phyloP scores from a whole-genome alignment of 1,140 invertebrate genomes.

The Drepana arcuata region DNA sequence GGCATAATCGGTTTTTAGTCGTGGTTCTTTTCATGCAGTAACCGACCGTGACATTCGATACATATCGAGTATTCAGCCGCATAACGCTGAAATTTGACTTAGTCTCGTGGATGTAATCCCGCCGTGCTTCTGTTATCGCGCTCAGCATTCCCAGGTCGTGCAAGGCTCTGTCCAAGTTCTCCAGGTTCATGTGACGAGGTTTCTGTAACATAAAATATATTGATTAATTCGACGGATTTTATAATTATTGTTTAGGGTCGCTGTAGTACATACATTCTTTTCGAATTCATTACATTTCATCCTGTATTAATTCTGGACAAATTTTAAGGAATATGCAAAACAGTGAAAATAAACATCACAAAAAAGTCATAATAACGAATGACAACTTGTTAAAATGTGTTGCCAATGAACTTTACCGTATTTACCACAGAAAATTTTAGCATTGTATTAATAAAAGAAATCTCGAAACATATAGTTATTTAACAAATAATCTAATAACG shows the following conservation, averaged over 20 bases:
- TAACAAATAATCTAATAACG: too few species aligned
- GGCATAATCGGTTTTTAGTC: conserved; percentile 64
- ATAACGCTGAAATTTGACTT: conserved; percentile 66
- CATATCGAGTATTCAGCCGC: conserved; percentile 70
- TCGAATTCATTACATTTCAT: conserved; percentile 61
- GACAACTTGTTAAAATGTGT: conserved; percentile 23
- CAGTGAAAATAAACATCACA: conserved; percentile 68
- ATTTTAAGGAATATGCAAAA: conserved; percentile 47
- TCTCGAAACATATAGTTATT: too few species aligned
- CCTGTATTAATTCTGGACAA: conserved; percentile 26
- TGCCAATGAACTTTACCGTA: too few species aligned
- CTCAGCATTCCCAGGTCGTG: conserved; percentile 74
- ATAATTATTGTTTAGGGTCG: background rate
- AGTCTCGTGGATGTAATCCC: conserved; percentile 70
- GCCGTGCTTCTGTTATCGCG: conserved; percentile 69
- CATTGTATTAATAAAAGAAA: too few species aligned
- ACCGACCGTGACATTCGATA: conserved; percentile 73
- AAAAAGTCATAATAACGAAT: conserved; percentile 67
- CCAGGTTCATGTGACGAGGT: conserved; percentile 59
- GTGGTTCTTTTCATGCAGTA: conserved; percentile 68
- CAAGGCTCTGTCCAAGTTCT: conserved; percentile 72
- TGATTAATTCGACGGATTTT: background rate
- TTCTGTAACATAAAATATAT: conserved; percentile 39
- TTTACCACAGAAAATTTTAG: too few species aligned
- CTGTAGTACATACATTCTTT: conserved; percentile 38